Conservation (phyloP, 2,113 vertebrate genomes). For the Onychostruthus taczanowskii region DNA sequence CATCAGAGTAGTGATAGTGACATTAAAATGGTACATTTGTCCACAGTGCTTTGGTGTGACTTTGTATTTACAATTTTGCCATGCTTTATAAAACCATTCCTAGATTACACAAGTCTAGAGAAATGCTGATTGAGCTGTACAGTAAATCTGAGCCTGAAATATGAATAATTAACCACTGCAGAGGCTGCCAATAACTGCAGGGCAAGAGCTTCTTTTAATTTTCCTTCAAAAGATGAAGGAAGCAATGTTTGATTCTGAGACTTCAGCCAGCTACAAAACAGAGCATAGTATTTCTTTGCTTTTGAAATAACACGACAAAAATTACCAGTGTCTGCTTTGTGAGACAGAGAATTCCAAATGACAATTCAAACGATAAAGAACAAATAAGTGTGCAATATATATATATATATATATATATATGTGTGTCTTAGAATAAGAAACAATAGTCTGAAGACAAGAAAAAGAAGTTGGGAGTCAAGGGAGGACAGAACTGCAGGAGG, state of each 20-base stretch:
- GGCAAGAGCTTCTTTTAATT: constrained; percentile 5
- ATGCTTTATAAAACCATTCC: not conserved
- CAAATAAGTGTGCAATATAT: fast-evolving
- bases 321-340: not conserved
- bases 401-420: too few relatives aligned
- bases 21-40: not conserved
- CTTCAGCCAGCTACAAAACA: not conserved
- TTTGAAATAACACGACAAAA: not conserved
- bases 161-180: constrained; percentile 14
- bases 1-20: not conserved
- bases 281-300: not conserved
- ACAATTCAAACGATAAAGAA: not conserved
- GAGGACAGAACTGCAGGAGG: not conserved
- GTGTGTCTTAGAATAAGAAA: not conserved
- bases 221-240: constrained; percentile 24
- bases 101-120: constrained; percentile 13
- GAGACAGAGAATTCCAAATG: not conserved
- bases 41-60: not conserved
- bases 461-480: not conserved
- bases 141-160: constrained; percentile 12
- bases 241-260: not conserved
- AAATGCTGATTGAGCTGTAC: constrained; percentile 25
- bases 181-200: constrained; percentile 28
- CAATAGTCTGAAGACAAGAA: not conserved
- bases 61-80: not conserved